These are phyloP conservation scores for Drosophila trapezifrons DNA, from an alignment of 1,140 invertebrate genomes.

Conservation along the genomic window DNA sequence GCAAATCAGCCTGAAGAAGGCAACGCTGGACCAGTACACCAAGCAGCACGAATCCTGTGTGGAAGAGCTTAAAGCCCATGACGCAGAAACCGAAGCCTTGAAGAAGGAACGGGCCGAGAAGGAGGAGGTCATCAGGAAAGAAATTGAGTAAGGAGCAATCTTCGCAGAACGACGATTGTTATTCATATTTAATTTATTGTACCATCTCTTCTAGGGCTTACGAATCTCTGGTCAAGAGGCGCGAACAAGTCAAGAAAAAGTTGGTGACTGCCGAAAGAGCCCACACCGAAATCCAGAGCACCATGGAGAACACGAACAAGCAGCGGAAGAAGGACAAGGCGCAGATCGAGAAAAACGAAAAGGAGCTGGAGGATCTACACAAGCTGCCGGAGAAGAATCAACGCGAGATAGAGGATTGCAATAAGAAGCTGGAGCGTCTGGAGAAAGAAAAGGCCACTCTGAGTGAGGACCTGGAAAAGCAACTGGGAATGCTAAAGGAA, in stretches of 20 bases:
- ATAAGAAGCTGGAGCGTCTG: conserved; percentile 86
- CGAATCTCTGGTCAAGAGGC: conserved; percentile 86
- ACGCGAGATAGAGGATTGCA: conserved; percentile 89
- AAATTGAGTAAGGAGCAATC: conserved; percentile 85
- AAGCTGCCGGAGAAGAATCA: conserved; percentile 89
- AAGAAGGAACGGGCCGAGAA: conserved; percentile 86
- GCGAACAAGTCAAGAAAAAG: conserved; percentile 86
- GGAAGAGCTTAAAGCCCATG: conserved; percentile 86
- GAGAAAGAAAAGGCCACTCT: conserved; percentile 85
- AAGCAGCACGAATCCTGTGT: conserved; percentile 85
- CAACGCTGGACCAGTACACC: conserved; percentile 85
- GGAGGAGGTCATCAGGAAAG: conserved; percentile 85
- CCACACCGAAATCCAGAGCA: conserved; percentile 87
- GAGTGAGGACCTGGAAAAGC: conserved; percentile 87
- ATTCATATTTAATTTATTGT: background rate
- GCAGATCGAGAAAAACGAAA: conserved; percentile 87
- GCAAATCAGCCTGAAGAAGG: conserved; percentile 86
- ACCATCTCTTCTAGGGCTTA: conserved; percentile 84
- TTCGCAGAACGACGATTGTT: background rate
- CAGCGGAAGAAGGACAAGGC: conserved; percentile 88
- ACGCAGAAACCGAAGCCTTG: conserved; percentile 85
- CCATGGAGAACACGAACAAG: conserved; percentile 87
- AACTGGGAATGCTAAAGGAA: conserved; percentile 85
- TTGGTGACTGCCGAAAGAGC: conserved; percentile 86
- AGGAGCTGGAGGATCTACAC: conserved; percentile 87